A percentile compares a stretch with the other conserved stretches of the same genome.
phyloP scores from a whole-genome alignment of 1,140 invertebrate species.

The Tetranychus cinnabarinus region DNA sequence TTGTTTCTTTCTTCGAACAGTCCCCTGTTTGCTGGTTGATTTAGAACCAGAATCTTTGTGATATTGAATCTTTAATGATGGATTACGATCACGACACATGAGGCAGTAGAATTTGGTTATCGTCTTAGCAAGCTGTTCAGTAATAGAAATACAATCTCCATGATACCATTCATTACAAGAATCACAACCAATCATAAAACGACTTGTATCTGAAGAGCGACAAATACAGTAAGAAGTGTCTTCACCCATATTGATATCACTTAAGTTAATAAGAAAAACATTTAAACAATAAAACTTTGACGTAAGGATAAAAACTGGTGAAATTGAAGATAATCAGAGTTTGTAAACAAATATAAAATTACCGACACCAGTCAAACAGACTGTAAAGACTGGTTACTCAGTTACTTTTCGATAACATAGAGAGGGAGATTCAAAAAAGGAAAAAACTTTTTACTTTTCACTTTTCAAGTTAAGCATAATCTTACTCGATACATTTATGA shows the following conservation, averaged over 20 bases:
- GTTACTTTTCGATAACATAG: too few relatives aligned
- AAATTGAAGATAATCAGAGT: too few relatives aligned
- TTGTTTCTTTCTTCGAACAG: neutral
- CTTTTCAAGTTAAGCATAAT: too few relatives aligned
- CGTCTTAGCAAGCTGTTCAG: conserved; percentile 66
- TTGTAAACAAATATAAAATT: too few relatives aligned
- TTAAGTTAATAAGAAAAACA: too few relatives aligned
- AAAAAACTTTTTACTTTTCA: too few relatives aligned
- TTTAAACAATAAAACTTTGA: too few relatives aligned
- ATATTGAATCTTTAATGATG: conserved; percentile 50
- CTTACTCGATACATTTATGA: too few relatives aligned
- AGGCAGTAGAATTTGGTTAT: conserved; percentile 79
- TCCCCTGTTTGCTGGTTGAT: neutral
- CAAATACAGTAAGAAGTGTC: conserved; percentile 77
- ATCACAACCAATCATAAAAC: conserved; percentile 96
- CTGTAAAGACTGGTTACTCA: too few relatives aligned
- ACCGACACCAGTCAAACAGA: too few relatives aligned
- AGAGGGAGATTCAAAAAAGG: too few relatives aligned
- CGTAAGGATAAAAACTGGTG: too few relatives aligned
- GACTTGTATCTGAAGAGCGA: conserved; percentile 61
- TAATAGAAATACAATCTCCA: conserved; percentile 86
- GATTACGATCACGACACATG: conserved; percentile 39
- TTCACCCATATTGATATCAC: conserved; percentile 1
- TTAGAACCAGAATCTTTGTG: conserved; percentile 19
- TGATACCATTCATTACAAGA: conserved; percentile 97